These are phyloP conservation scores for Sitobion miscanthi DNA, from an alignment of 1,140 invertebrate species.

Conservation along the genomic window DNA sequence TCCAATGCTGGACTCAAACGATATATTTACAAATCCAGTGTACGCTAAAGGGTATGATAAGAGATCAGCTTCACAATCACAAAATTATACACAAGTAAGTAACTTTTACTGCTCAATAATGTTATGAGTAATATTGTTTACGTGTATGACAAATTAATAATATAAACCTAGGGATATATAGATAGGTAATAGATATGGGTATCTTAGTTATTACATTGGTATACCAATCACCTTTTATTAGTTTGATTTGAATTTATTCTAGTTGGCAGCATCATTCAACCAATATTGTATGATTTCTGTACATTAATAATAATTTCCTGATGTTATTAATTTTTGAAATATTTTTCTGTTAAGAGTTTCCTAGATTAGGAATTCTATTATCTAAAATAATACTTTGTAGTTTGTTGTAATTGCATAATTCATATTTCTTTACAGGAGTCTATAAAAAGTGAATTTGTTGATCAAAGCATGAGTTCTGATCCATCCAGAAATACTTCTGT, in stretches of 20 bases:
- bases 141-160: too few species aligned
- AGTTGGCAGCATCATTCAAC: neutral
- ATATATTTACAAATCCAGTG: slow-evolving; percentile 76
- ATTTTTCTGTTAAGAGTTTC: neutral
- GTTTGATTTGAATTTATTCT: neutral
- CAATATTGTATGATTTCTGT: neutral
- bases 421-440: slow-evolving; percentile 63
- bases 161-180: too few species aligned
- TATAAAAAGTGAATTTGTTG: slow-evolving; percentile 62
- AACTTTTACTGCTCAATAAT: slow-evolving; percentile 18
- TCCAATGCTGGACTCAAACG: slow-evolving; percentile 63
- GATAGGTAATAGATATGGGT: too few species aligned
- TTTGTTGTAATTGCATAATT: neutral
- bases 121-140: neutral
- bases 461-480: slow-evolving; percentile 64
- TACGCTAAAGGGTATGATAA: slow-evolving; percentile 67
- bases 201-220: neutral
- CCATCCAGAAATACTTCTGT: slow-evolving; percentile 59
- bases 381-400: neutral
- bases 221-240: neutral
- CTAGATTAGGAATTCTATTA: neutral
- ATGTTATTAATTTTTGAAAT: neutral
- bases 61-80: slow-evolving; percentile 22
- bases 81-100: slow-evolving; percentile 45
- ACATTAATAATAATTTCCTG: neutral